Evolutionary conservation across 2,888 invertebrate species (phyloP), one percentile per base, ranked within the genome.

Genomic region (Pinctada fucata): DNA sequence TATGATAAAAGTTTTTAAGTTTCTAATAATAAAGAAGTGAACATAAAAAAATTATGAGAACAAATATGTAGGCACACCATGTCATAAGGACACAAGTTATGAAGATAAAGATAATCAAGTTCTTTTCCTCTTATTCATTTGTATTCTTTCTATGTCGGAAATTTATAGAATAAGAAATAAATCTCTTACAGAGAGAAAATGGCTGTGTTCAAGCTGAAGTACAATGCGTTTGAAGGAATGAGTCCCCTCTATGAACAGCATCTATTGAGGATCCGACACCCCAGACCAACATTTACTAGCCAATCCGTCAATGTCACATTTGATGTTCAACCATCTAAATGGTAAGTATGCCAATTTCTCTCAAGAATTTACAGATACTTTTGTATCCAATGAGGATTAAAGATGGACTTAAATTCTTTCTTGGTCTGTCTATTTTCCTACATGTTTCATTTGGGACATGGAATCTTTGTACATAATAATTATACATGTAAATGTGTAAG

Each of bases 281-380:
- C 79, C 5, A 84, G 73, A 52, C 81, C 78, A 5, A 82, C 80
- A 50, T 79, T 84, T 48, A 82, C 82, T 31, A 72, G 73, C n/a
- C 52, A 77, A 31, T 63, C 68, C 6, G 81, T 81, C 66, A 74
- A 84, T 2, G 85, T 84, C n/a, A 84, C 78, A 50, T 80, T 81
- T 67, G 84, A 87, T 71, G 81, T 87, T 0, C 83, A 82, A 52
- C 85, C 85, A 3, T 85, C 85, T n/a, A 80, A 81, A 80, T 87
- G 87, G 87, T 87, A 76, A 75, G 77, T 65, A 45, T 63, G 52
- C 2, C 49, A 16, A 10, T 10, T 58, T 1, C 1, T 13, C 8
- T 58, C 10, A 10, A 10, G 58, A 10, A 8, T 10, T 58, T 6
- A 58, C 10, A 58, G 10, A 58, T 10, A 58, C 6, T 6, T 58